Percentiles rank a stretch among this genome's conserved stretches.
Conservation (phyloP, 2,113 vertebrate genomes). For the Pungitius pungitius region DNA sequence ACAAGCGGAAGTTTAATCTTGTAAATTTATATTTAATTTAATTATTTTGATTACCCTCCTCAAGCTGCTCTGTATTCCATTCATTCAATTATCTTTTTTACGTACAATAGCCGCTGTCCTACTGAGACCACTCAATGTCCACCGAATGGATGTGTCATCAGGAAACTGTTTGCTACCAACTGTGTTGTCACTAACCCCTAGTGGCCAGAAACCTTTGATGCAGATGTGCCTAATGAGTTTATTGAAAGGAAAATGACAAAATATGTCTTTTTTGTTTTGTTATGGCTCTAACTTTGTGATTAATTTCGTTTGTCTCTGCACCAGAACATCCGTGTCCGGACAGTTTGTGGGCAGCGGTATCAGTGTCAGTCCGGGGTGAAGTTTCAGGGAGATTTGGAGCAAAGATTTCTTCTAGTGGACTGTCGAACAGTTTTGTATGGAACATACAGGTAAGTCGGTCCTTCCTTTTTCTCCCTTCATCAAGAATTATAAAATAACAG, state of each 20-base stretch:
- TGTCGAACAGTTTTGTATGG: slow-evolving; percentile 90
- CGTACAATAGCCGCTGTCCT: too few relatives aligned
- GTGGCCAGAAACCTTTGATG: background rate
- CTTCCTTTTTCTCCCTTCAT: background rate
- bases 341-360: slow-evolving; percentile 89
- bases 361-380: slow-evolving; percentile 88
- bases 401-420: slow-evolving; percentile 91
- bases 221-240: background rate
- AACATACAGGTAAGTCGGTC: slow-evolving; percentile 83
- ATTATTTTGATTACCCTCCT: too few relatives aligned
- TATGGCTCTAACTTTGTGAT: background rate
- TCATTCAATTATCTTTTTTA: too few relatives aligned
- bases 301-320: slow-evolving; percentile 31
- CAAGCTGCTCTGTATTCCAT: too few relatives aligned
- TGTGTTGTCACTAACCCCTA: background rate
- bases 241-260: background rate
- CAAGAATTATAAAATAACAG: background rate
- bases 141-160: background rate
- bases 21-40: background rate
- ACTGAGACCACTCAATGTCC: background rate
- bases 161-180: background rate
- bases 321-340: slow-evolving; percentile 91
- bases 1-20: too few relatives aligned
- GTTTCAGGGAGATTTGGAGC: slow-evolving; percentile 89
- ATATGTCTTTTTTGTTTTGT: background rate